Evolutionary conservation across 2,113 vertebrate genomes (phyloP).

Genomic region (Accipiter virgatus): DNA sequence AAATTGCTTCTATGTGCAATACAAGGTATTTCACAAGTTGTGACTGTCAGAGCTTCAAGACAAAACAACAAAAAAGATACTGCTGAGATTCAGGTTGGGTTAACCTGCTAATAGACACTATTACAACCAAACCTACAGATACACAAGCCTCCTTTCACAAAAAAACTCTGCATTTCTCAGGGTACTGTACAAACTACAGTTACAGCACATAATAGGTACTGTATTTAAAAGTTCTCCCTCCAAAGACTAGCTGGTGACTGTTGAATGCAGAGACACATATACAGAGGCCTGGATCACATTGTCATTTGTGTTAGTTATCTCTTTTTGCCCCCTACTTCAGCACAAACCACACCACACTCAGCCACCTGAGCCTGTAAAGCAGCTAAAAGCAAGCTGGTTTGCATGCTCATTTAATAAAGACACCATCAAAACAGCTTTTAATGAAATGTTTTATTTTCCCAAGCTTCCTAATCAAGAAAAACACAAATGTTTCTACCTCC

Average conservation of each 20-base stretch:
- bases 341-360: fast-evolving
- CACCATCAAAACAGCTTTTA: not conserved
- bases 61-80: not conserved
- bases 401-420: not conserved
- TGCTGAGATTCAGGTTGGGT: not conserved
- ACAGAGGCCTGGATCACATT: not conserved
- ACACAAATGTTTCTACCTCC: not conserved
- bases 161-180: not conserved
- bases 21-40: not conserved
- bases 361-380: not conserved
- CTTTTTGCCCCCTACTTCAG: not conserved
- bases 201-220: not conserved
- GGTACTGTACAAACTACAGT: not conserved
- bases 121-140: not conserved
- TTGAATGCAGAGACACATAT: not conserved
- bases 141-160: not conserved
- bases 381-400: not conserved
- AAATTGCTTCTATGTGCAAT: not conserved
- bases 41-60: not conserved
- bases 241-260: not conserved
- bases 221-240: not conserved
- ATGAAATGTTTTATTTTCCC: not conserved
- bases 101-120: not conserved
- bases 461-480: not conserved
- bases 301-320: not conserved